Base-by-base conservation (phyloP, 2,797 vertebrate genomes). In the Semotilus atromaculatus region DNA sequence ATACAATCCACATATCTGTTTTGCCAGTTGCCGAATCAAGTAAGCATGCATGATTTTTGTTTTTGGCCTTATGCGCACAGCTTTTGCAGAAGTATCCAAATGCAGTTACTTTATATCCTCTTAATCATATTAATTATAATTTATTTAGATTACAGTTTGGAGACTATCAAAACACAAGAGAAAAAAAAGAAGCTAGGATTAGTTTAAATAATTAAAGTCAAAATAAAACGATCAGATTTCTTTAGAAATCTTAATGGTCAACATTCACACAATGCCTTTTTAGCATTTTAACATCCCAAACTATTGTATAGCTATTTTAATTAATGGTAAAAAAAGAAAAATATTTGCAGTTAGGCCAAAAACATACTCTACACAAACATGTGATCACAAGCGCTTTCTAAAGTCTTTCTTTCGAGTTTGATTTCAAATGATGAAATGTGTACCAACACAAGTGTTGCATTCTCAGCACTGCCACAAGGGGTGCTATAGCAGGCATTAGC, bases 21-120 rank as follows among this genome's bases (percentile, higher is more conserved):
- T 75, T 53, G 3, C 16, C 5, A 66, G 21, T 79, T 51, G 26
- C 29, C 19, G 60, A 74, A 79, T 82, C 51, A 70, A 64, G 53
- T 40, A 19, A 48, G 67, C 55, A 60, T 67, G 45, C 34, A 21
- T 21, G 16, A 29, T 26, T n/a, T 62, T 18, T 26, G 6, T 51
- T 40, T 31, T 45, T 55, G 70, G 38, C 34, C 38, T 68, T 70
- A 19, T 2, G 81, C 29, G 66, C 80, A 86, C 66, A 76, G 72
- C 29, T 73, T 80, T 81, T 66, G 48, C 53, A 71, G 76, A 76
- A 55, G 48, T 60, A 58, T 78, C 60, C 60, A 79, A 74, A 80
- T 51, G 23, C 4, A 43, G 48, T 48, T 34, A 36, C 58, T 38
- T 80, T 80, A 55, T 29, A 31, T 66, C 43, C 78, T 55, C 78